Base-by-base conservation (phyloP, 2,113 vertebrate genomes). In the Hymenochirus boettgeri region DNA sequence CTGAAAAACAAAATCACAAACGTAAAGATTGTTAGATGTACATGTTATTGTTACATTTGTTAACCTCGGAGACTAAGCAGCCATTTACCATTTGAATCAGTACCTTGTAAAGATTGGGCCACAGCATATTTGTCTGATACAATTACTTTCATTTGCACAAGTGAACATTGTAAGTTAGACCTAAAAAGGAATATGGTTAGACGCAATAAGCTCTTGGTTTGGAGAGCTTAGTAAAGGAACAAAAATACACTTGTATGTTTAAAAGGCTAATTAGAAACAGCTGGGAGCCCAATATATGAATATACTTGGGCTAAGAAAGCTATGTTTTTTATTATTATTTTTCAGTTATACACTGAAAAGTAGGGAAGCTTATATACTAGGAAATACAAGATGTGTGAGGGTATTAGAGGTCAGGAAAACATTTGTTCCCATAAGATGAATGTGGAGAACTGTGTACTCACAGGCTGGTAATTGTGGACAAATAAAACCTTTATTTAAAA, bases 111-210 rank as follows among this genome's bases (percentile, higher is more conserved):
- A 70, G 35, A 48, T 65, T 45, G 69, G 73, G 53, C 7, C 18
- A 58, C 69, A n/a, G 12, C 76, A 70, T 61, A 37, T 54, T 12
- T 67, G 9, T 33, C 55, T 69, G 59, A 17, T 71, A 70, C 61
- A 63, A 46, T 53, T 45, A 57, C 48, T 70, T 70, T 66, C 46
- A 0, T 52, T 71, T 77, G 76, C 75, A 0, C 0, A 54, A 53
- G 69, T 62, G 51, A 73, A 79, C 55, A 66, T 26, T 25, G 7
- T 56, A 67, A 77, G 74, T 23, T 7, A 21, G 50, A 57, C 63
- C 57, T 76, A 72, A 63, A 53, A 71, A 71, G 62, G 50, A 61
- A 61, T 67, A 4, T 26, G 12, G 65, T 22, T 19, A 48, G 46
- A 48, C 8, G 46, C 46, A 48, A 23, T 48, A 48, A 48, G 46